Evolutionary conservation across 2,888 invertebrate genomes (phyloP).

Genomic region (Dastarcus helophoroides): DNA sequence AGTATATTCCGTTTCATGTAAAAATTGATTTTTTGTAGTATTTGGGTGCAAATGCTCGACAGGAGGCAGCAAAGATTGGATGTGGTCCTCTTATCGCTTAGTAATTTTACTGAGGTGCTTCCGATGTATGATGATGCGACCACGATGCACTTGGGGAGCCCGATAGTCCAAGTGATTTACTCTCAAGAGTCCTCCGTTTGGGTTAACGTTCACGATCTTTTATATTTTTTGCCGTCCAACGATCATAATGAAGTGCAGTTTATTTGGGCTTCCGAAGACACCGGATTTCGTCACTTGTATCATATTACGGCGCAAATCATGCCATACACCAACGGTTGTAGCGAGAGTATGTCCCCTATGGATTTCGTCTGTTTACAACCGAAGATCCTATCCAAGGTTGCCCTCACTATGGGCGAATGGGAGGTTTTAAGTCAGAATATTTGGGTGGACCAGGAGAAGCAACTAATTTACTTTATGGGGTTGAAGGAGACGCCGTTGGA

Average conservation of each 20-base stretch:
- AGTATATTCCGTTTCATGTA: not conserved
- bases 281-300: slow-evolving; percentile 82
- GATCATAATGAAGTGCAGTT: slow-evolving; percentile 46
- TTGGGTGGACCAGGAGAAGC: slow-evolving; percentile 72
- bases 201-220: slow-evolving; percentile 88
- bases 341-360: slow-evolving; percentile 40
- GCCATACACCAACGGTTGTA: slow-evolving; percentile 44
- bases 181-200: slow-evolving; percentile 67
- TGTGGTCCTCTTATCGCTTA: slow-evolving; percentile 68
- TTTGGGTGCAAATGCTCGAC: slow-evolving; percentile 87
- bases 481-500: slow-evolving; percentile 84
- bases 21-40: slow-evolving; percentile 41
- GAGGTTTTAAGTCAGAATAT: slow-evolving; percentile 76
- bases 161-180: slow-evolving; percentile 48
- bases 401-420: slow-evolving; percentile 87
- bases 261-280: slow-evolving; percentile 89
- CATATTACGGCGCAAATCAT: slow-evolving; percentile 54
- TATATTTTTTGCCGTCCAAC: slow-evolving; percentile 64
- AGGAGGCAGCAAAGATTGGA: slow-evolving; percentile 77
- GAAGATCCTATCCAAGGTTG: slow-evolving; percentile 56
- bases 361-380: slow-evolving; percentile 45
- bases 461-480: slow-evolving; percentile 84
- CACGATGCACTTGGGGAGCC: slow-evolving; percentile 30
- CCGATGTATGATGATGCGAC: slow-evolving; percentile 39
- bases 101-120: slow-evolving; percentile 57